phyloP scores from a whole-genome alignment of 2,797 vertebrate species.

The Leucoraja ocellata region DNA sequence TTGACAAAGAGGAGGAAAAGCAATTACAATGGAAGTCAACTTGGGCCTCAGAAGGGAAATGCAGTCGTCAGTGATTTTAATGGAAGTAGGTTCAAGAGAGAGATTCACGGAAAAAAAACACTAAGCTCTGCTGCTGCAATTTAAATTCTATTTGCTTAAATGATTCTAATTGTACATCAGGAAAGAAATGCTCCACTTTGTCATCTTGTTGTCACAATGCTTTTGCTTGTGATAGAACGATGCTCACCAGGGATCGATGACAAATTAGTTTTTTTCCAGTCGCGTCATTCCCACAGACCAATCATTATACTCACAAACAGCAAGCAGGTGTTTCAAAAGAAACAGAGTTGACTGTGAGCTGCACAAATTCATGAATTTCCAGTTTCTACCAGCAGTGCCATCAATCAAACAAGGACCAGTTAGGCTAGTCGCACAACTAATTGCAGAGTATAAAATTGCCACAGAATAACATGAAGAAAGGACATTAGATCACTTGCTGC shows the following conservation, averaged over 20 bases:
- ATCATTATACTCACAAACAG: neutral
- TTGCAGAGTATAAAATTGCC: neutral
- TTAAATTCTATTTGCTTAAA: neutral
- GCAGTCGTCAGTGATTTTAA: neutral
- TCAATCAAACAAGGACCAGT: neutral
- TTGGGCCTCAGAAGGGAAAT: neutral
- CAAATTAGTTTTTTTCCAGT: neutral
- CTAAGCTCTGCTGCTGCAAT: neutral
- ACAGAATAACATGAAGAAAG: neutral
- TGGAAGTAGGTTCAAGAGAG: neutral
- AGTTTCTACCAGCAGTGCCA: neutral
- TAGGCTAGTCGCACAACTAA: neutral
- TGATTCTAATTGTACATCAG: neutral
- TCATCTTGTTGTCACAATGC: neutral
- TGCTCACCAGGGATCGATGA: neutral
- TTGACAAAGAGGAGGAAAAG: neutral
- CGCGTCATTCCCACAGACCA: neutral
- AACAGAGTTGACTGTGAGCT: neutral
- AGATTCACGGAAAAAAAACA: neutral
- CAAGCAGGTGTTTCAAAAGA: neutral
- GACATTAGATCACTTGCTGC: neutral
- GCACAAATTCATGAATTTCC: constrained; percentile 9
- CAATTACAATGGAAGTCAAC: neutral
- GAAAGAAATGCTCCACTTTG: neutral
- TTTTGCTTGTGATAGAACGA: neutral